Base-by-base conservation (phyloP, 2,113 vertebrate species). In the Xenopus borealis region DNA sequence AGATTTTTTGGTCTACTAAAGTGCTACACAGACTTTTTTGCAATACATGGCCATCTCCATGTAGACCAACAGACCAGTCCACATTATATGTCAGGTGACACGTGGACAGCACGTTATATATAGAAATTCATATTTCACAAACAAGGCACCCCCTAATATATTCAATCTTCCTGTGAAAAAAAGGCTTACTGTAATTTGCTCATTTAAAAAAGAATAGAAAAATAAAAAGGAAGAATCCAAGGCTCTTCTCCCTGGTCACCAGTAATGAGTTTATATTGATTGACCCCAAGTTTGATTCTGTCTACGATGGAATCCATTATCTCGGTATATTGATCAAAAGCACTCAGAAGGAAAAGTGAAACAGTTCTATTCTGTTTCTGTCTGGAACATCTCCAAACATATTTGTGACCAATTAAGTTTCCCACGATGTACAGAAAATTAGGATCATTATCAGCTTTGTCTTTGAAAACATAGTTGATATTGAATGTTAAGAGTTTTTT, bases 191-290 rank as follows among this genome's bases (percentile, higher is more conserved):
- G 33, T 9, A 40, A 9, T 40, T 40, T 77, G 58, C 55, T 69
- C 30, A 77, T 77, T 40, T 30, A 52, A 59, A 70, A 77, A 70
- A 70, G 67, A 77, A 55, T 63, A 52, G 47, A 17, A 13, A 69
- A 69, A 20, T n/a, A 17, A 58, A n/a, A 68, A 68, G 55, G 27
- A 68, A 27, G 2, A 67, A 67, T 16, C n/a, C 20, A 50, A 64
- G 47, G 17, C 27, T 77, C 47, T 77, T 77, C 74, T 76, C 74
- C 67, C 66, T 62, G 58, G 74, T 57, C 67, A 77, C 74, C 66
- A 70, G 67, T 77, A 77, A 77, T 77, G 67, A 70, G 74, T 70
- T 77, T 77, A 63, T 77, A 77, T 77, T 77, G 74, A 77, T 77
- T 59, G 67, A 70, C 58, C 18, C n/a, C 12, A 70, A 64, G 66